Evolutionary conservation across 2,797 vertebrate genomes (phyloP).

Genomic region (Morelia viridis): DNA sequence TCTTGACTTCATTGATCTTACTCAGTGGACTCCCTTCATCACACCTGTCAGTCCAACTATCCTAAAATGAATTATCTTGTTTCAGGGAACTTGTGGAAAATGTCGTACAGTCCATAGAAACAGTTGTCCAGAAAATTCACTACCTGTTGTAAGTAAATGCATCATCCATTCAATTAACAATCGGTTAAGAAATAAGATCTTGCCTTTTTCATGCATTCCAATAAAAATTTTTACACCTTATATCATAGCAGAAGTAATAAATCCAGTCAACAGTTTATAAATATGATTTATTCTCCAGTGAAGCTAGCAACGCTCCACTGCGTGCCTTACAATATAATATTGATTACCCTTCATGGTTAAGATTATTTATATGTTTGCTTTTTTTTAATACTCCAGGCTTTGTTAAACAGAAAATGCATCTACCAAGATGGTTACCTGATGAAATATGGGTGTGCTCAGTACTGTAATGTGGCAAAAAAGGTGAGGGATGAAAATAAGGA

Average conservation of each 20-base stretch:
- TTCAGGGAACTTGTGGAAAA: conserved; percentile 69
- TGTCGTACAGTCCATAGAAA: conserved; percentile 46
- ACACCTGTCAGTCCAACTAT: neutral
- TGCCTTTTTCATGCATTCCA: neutral
- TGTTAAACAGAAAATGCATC: conserved; percentile 65
- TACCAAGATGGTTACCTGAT: conserved; percentile 47
- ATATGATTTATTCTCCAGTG: conserved; percentile 7
- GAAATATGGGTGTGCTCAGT: conserved; percentile 65
- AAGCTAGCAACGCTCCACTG: neutral
- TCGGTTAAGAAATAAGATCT: neutral
- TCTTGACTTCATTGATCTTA: neutral
- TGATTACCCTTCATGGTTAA: rapidly evolving
- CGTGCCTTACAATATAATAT: neutral
- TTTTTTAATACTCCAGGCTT: conserved; percentile 61
- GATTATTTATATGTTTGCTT: conserved; percentile 13
- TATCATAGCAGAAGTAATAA: neutral
- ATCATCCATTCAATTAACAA: neutral
- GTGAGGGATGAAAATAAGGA: conserved; percentile 58
- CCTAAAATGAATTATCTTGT: conserved; percentile 13
- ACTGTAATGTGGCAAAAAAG: conserved; percentile 74
- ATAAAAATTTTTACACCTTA: neutral
- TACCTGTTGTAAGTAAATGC: conserved; percentile 67
- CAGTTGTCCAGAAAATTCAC: conserved; percentile 65
- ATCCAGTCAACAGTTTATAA: neutral
- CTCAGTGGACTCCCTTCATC: neutral